Evolutionary conservation across 2,888 invertebrate genomes (phyloP).

Genomic region (Argynnis bischoffii): DNA sequence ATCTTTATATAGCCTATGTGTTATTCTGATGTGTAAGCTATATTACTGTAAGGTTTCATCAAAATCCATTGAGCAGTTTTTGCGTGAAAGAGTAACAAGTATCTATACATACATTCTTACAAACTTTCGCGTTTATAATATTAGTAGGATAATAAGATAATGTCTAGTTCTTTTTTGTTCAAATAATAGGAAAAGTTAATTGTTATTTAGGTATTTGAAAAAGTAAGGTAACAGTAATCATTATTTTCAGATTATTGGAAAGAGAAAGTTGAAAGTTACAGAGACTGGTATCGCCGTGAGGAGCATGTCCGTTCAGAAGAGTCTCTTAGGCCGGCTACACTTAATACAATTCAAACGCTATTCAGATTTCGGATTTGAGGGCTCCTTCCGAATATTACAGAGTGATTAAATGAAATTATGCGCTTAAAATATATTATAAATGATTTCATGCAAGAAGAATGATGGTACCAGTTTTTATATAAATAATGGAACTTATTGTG

Average conservation of each 20-base stretch:
- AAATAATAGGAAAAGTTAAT: no score
- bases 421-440: neutral
- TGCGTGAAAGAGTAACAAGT: no score
- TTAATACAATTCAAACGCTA: constrained; percentile 59
- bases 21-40: no score
- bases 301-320: constrained; percentile 74
- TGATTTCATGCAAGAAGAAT: neutral
- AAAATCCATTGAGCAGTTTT: no score
- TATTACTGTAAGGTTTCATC: no score
- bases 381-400: constrained; percentile 76
- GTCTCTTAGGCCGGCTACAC: constrained; percentile 71
- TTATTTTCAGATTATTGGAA: constrained; percentile 56
- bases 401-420: constrained; percentile 60
- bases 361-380: constrained; percentile 72
- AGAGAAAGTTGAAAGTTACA: constrained; percentile 69
- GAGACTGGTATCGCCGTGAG: constrained; percentile 74
- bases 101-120: no score
- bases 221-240: constrained; percentile 14
- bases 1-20: no score
- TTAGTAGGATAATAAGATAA: no score
- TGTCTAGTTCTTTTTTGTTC: no score
- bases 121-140: no score
- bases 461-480: no score
- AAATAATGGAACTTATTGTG: no score
- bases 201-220: neutral